Base-by-base conservation (phyloP, 2,113 vertebrate species). In the Furnarius figulus region DNA sequence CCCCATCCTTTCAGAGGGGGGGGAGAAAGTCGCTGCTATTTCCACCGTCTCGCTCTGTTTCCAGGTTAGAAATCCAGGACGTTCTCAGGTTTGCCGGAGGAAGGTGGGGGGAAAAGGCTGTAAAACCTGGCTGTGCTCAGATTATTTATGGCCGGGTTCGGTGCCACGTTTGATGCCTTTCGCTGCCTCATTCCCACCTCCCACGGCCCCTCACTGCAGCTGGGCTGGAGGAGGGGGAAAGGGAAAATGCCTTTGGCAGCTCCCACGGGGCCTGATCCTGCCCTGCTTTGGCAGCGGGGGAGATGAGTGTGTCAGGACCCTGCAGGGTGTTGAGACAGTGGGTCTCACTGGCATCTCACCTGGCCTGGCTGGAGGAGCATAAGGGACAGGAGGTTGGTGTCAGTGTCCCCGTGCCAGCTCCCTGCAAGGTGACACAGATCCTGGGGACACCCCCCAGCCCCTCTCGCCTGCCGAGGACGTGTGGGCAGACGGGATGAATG, bases 51-150 rank as follows among this genome's bases (percentile, higher is more conserved):
- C 30, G 1, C 71, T 94, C 55, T 0, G 1, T 94, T 96, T 94
- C 72, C 94, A 97, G 94, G 93, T 79, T 94, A 88, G 93, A 50
- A 96, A 96, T 96, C 66, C 93, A 82, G 95, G 95, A 87, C 90
- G 18, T 58, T 85, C 73, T 68, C 90, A 92, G 88, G 80, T 91
- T 89, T 89, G 88, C 87, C 0, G 68, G 50, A 90, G 96, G 92
- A 90, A 88, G 93, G 93, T 93, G 94, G 63, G 53, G 92, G 83
- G n/a, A n/a, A 83, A 87, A 92, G 93, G 83, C 88, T 86, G 71
- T 30, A 77, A 96, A 92, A 85, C 86, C 90, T 75, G 93, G 80
- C 79, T 58, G 31, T 3, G 33, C 68, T 52, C 31, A 3, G 94
- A 47, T 90, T 96, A 94, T 94, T 95, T 96, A 85, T 95, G 95